Conservation (phyloP, 2,888 invertebrate species). For the Caradrina clavipalpis region DNA sequence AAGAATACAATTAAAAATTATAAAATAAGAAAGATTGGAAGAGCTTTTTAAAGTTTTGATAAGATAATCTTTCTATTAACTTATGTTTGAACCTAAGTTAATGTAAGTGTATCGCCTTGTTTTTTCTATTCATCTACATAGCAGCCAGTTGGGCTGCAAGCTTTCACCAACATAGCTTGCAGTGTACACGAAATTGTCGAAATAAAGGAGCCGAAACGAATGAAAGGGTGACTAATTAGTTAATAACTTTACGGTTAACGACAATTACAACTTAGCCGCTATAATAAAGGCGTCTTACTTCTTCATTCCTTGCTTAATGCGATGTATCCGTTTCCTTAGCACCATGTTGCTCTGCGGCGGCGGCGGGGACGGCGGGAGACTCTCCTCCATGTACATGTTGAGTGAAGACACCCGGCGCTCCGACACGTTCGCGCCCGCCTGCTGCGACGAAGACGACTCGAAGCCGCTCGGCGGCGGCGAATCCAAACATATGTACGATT, state of each 20-base stretch:
- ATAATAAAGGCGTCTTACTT: slow-evolving; percentile 82
- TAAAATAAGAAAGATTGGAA: background rate
- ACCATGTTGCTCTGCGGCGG: slow-evolving; percentile 97
- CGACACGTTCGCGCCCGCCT: slow-evolving; percentile 83
- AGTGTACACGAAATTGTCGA: background rate
- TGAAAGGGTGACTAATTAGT: background rate
- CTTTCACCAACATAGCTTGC: background rate
- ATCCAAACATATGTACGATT: slow-evolving; percentile 90
- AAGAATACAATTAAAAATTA: background rate
- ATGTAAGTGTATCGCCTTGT: too few species aligned
- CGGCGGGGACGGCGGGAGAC: slow-evolving; percentile 90
- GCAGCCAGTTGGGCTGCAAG: too few species aligned
- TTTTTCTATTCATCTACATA: too few species aligned
- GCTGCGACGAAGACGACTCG: slow-evolving; percentile 89
- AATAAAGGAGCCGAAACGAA: background rate
- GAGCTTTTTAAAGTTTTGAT: too few species aligned
- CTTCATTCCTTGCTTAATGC: slow-evolving; percentile 97
- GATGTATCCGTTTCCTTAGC: slow-evolving; percentile 95
- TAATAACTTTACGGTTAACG: background rate
- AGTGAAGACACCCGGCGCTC: slow-evolving; percentile 85
- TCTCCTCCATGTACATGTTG: slow-evolving; percentile 86
- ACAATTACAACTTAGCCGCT: background rate
- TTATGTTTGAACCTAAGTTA: too few species aligned
- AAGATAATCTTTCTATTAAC: too few species aligned
- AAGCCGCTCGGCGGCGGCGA: slow-evolving; percentile 91